Conservation (phyloP, 2,888 invertebrate species). For the Dicyrtomina minuta region DNA sequence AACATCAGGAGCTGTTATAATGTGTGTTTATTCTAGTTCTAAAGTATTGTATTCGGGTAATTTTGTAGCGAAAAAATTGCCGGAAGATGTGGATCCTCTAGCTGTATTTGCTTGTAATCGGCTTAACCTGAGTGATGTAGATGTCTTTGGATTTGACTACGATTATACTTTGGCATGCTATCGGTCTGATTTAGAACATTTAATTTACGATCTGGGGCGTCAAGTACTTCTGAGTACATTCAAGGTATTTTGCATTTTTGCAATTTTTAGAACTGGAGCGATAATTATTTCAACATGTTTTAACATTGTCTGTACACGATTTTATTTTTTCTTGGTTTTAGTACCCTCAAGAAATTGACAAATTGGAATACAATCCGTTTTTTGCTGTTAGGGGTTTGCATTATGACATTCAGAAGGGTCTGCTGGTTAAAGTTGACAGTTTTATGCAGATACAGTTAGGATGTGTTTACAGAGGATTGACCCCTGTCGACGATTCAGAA, state of each 20-base stretch:
- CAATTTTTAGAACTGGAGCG: not conserved
- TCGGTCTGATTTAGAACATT: conserved; percentile 80
- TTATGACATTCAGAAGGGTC: conserved; percentile 93
- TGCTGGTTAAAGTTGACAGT: conserved; percentile 90
- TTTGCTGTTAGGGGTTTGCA: conserved; percentile 96
- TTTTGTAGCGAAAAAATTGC: conserved; percentile 75
- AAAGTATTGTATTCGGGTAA: not conserved
- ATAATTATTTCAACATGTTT: no score
- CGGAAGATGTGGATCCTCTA: conserved; percentile 78
- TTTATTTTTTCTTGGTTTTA: conserved; percentile 57
- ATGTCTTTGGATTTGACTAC: conserved; percentile 97
- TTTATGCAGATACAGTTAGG: conserved; percentile 96
- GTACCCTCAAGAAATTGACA: conserved; percentile 81
- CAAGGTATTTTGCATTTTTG: conserved; percentile 67
- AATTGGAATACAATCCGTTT: conserved; percentile 82
- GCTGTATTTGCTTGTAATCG: conserved; percentile 97
- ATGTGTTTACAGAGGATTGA: conserved; percentile 84
- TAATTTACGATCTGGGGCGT: conserved; percentile 86
- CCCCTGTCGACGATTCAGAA: conserved; percentile 78
- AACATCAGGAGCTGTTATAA: no score
- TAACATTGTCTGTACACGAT: conserved; percentile 1
- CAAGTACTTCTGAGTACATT: conserved; percentile 82
- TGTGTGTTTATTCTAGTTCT: no score
- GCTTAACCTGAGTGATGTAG: conserved; percentile 82
- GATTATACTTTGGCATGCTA: conserved; percentile 97